phyloP scores from a whole-genome alignment of 2,797 vertebrate genomes.

The Trachops cirrhosus region DNA sequence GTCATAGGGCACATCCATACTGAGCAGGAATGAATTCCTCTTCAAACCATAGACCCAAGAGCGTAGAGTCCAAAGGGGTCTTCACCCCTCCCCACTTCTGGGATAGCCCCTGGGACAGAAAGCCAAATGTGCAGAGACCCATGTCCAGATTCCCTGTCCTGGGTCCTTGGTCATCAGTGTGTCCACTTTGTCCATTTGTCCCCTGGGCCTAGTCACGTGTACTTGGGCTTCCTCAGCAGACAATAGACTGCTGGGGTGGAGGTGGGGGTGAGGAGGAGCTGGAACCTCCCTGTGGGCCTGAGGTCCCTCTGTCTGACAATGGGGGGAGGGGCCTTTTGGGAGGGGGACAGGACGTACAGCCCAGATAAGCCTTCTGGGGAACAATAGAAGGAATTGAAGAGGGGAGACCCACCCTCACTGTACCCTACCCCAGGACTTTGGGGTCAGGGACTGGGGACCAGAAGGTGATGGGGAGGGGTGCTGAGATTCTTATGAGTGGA shows the following conservation, averaged over 20 bases:
- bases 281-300: constrained; percentile 62
- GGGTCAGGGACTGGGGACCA: constrained; percentile 81
- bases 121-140: not conserved
- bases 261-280: constrained; percentile 4
- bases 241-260: constrained; percentile 56
- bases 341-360: constrained; percentile 82
- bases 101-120: not conserved
- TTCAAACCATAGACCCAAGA: not conserved
- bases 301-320: constrained; percentile 66
- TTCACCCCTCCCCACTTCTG: not conserved
- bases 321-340: constrained; percentile 64
- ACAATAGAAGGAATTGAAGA: constrained; percentile 93
- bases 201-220: constrained; percentile 64
- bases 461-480: constrained; percentile 4
- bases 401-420: constrained; percentile 76
- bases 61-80: not conserved
- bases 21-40: not conserved
- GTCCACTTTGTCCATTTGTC: constrained; percentile 35
- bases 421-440: constrained; percentile 87
- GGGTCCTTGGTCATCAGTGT: constrained; percentile 7
- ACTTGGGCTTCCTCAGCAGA: constrained; percentile 65
- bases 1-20: not conserved
- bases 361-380: constrained; percentile 88
- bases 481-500: not conserved
- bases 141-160: not conserved